Evolutionary conservation across 2,113 vertebrate species (phyloP).

Genomic region (Rhabdornis inornatus): DNA sequence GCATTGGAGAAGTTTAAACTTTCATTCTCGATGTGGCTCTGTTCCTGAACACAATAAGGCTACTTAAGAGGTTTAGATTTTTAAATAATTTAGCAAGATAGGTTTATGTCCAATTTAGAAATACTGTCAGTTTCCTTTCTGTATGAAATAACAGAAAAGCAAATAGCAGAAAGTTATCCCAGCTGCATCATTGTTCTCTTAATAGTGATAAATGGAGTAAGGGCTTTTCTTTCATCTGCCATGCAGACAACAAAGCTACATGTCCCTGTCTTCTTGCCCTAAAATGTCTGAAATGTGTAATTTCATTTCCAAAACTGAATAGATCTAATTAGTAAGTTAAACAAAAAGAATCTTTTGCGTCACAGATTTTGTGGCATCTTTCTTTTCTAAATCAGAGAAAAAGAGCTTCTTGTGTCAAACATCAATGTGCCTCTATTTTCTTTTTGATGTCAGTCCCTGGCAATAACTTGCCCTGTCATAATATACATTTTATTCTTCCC

Average conservation of each 20-base stretch:
- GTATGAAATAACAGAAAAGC: not conserved
- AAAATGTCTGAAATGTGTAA: not conserved
- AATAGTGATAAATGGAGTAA: not conserved
- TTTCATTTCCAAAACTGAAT: not conserved
- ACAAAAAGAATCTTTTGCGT: not conserved
- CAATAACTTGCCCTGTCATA: not conserved
- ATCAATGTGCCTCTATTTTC: not conserved
- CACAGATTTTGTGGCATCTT: not conserved
- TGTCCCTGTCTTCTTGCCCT: not conserved
- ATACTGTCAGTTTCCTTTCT: not conserved
- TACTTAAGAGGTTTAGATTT: not conserved
- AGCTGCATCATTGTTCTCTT: not conserved
- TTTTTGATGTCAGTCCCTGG: not conserved
- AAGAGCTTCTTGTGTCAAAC: not conserved
- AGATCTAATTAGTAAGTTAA: not conserved
- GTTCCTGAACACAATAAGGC: not conserved
- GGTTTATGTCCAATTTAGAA: not conserved
- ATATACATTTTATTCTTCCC: not conserved
- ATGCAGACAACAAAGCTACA: not conserved
- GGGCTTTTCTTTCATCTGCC: not conserved
- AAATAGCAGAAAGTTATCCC: not conserved
- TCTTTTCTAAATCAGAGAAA: not conserved
- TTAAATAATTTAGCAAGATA: not conserved
- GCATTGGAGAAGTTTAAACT: not conserved
- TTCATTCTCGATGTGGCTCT: not conserved